A percentile compares a stretch with the other conserved stretches of the same genome.
Evolutionary conservation across 2,888 invertebrate species (phyloP).

Genomic region (Thumatha senex): DNA sequence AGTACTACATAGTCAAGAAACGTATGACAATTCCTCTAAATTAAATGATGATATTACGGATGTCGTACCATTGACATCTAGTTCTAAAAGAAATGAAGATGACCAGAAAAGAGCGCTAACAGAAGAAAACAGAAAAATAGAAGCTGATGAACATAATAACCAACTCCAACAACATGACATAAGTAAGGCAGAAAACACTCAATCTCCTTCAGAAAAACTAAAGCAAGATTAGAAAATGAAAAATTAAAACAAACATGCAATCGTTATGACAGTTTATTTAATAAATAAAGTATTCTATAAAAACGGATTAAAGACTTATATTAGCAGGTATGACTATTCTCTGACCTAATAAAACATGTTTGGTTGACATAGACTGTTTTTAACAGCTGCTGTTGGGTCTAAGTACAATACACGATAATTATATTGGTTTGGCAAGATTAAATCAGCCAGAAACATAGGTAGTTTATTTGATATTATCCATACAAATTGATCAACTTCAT

Average conservation of each 20-base stretch:
- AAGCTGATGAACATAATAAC: not conserved
- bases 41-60: not conserved
- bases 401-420: slow-evolving; percentile 90
- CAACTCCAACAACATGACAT: not conserved
- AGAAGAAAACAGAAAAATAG: no score
- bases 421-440: slow-evolving; percentile 85
- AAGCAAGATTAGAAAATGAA: slow-evolving; percentile 1
- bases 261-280: slow-evolving; percentile 1
- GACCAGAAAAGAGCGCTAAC: not conserved
- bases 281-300: not conserved
- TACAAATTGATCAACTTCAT: slow-evolving; percentile 86
- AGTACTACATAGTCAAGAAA: not conserved
- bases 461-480: slow-evolving; percentile 91
- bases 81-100: not conserved
- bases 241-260: not conserved
- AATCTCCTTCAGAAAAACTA: not conserved
- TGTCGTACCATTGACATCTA: not conserved
- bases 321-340: not conserved
- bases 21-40: not conserved
- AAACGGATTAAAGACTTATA: not conserved
- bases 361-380: slow-evolving; percentile 84
- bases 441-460: slow-evolving; percentile 89
- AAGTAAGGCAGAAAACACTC: not conserved
- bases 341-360: slow-evolving; percentile 4
- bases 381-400: slow-evolving; percentile 84